phyloP scores from a whole-genome alignment of 2,888 invertebrate species.

The Bimastos eiseni region DNA sequence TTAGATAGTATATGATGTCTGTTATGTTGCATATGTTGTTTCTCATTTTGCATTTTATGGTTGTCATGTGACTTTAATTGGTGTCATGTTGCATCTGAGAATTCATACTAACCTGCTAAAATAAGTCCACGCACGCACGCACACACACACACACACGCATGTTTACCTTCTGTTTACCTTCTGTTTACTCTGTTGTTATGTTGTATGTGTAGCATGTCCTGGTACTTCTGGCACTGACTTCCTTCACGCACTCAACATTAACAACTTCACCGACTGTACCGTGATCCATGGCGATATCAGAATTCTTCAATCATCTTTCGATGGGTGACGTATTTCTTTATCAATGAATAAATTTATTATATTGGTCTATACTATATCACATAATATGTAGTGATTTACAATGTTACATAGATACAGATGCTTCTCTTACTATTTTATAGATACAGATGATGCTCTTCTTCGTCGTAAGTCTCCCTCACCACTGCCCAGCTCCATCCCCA shows the following conservation, averaged over 20 bases:
- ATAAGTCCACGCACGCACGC: too few relatives aligned
- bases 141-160: too few relatives aligned
- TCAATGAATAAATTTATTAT: neutral
- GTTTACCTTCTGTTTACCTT: too few relatives aligned
- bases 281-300: constrained; percentile 89
- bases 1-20: neutral
- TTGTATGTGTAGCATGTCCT: neutral
- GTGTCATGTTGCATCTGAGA: neutral
- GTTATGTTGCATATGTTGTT: neutral
- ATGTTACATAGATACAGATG: too few relatives aligned
- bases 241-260: constrained; percentile 86
- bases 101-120: too few relatives aligned
- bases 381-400: too few relatives aligned
- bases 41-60: neutral
- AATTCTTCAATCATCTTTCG: constrained; percentile 55
- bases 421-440: neutral
- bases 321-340: neutral
- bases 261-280: constrained; percentile 85
- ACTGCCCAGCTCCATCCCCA: too few relatives aligned
- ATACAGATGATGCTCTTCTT: neutral
- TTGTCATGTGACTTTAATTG: neutral
- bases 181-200: neutral
- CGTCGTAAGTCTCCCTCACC: too few relatives aligned
- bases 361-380: too few relatives aligned
- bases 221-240: constrained; percentile 26